phyloP scores from a whole-genome alignment of 1,140 invertebrate species.

The Chlorops oryzae region DNA sequence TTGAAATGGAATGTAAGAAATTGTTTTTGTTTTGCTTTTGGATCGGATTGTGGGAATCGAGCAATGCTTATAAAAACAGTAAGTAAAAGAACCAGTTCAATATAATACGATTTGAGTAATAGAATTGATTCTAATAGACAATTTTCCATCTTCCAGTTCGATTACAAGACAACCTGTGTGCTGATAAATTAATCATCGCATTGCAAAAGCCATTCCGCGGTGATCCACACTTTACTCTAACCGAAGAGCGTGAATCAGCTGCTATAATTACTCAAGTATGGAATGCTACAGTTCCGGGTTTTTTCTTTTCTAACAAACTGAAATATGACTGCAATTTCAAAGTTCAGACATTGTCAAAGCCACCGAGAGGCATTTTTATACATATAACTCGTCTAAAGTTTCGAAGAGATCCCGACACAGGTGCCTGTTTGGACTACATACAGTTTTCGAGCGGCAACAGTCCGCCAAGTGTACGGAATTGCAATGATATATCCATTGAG shows the following conservation, averaged over 20 bases:
- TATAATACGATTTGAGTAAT: too few relatives aligned
- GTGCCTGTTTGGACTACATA: slow-evolving; percentile 39
- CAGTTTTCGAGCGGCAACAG: slow-evolving; percentile 38
- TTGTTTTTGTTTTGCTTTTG: too few relatives aligned
- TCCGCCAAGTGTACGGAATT: slow-evolving; percentile 34
- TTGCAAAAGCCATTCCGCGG: slow-evolving; percentile 33
- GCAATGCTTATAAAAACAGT: too few relatives aligned
- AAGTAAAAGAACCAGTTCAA: too few relatives aligned
- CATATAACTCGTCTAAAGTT: slow-evolving; percentile 40
- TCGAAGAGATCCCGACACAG: slow-evolving; percentile 31
- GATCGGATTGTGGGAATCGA: too few relatives aligned
- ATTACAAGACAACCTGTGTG: slow-evolving; percentile 36
- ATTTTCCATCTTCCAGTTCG: slow-evolving; percentile 20
- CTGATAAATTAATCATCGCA: slow-evolving; percentile 32
- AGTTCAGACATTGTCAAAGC: slow-evolving; percentile 32
- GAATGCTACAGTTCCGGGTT: slow-evolving; percentile 36
- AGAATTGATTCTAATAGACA: too few relatives aligned
- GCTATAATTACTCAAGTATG: slow-evolving; percentile 39
- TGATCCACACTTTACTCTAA: slow-evolving; percentile 32
- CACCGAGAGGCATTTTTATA: slow-evolving; percentile 36
- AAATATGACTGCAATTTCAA: slow-evolving; percentile 42
- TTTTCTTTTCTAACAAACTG: slow-evolving; percentile 33
- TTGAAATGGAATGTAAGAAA: too few relatives aligned
- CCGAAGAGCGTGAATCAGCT: slow-evolving; percentile 37
- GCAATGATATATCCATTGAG: slow-evolving; percentile 34